A percentile compares a stretch with the other conserved stretches of the same genome.
Conservation (phyloP, 2,888 invertebrate genomes). For the Papilio demoleus region DNA sequence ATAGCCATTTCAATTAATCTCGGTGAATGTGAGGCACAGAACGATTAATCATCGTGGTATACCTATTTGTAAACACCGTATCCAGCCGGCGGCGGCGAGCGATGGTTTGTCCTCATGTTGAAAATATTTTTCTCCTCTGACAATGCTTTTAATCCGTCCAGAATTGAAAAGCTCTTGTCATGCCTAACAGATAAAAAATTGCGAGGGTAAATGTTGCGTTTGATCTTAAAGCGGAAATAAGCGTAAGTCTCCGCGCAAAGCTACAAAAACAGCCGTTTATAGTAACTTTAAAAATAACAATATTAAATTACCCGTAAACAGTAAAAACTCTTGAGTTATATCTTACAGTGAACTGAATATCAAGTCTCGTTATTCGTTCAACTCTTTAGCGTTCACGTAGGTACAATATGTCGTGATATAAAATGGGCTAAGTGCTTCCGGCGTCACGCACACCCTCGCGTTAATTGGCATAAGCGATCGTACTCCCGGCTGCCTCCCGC, state of each 20-base stretch:
- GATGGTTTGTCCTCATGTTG: slow-evolving; percentile 28
- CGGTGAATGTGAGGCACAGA: slow-evolving; percentile 83
- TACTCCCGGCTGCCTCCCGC: background rate
- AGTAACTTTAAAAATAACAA: background rate
- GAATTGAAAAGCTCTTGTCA: slow-evolving; percentile 22
- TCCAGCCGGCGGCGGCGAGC: slow-evolving; percentile 44
- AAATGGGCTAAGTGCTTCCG: slow-evolving; percentile 14
- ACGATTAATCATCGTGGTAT: slow-evolving; percentile 83
- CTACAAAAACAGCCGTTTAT: background rate
- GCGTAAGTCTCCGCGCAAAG: background rate
- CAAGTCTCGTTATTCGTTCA: background rate
- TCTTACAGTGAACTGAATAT: background rate
- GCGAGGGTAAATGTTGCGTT: background rate
- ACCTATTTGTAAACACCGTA: slow-evolving; percentile 79
- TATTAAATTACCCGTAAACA: background rate
- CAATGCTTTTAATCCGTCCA: slow-evolving; percentile 26
- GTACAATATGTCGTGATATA: slow-evolving; percentile 15
- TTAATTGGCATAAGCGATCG: slow-evolving; percentile 18
- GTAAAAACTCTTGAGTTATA: background rate
- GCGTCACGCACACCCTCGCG: slow-evolving; percentile 23
- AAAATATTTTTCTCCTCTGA: slow-evolving; percentile 30
- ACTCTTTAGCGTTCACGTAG: slow-evolving; percentile 10
- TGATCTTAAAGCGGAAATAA: background rate
- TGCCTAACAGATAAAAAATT: slow-evolving; percentile 9
- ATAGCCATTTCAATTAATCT: slow-evolving; percentile 82